phyloP scores from a whole-genome alignment of 23 tunicate genomes.

The Halocynthia roretzi region DNA sequence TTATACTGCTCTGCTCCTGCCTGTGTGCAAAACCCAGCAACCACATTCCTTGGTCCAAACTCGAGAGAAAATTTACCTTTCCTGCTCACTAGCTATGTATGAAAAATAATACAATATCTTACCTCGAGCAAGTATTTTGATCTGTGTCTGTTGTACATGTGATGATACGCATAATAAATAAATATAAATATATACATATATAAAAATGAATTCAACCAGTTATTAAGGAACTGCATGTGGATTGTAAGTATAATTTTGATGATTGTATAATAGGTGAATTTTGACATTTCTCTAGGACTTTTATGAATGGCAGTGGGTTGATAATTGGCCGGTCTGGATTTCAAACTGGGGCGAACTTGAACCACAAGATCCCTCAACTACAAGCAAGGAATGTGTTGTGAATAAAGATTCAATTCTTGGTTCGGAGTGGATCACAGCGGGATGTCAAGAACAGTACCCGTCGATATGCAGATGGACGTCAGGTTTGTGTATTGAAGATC shows the following conservation, averaged over 20 bases:
- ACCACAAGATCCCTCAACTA: constrained; percentile 48
- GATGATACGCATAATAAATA: background rate
- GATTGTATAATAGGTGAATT: too few species aligned
- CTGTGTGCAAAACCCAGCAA: too few species aligned
- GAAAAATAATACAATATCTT: too few species aligned
- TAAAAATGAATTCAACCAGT: background rate
- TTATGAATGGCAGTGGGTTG: constrained; percentile 74
- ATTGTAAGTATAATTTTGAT: too few species aligned
- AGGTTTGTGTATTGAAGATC: constrained; percentile 23
- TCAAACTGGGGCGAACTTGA: constrained; percentile 82
- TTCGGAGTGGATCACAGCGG: constrained; percentile 75
- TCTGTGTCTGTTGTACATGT: too few species aligned
- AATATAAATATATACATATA: background rate
- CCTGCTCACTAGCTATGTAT: too few species aligned
- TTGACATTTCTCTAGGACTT: constrained; percentile 25
- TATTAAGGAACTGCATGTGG: too few species aligned
- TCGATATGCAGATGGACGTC: constrained; percentile 70
- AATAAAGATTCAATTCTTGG: constrained; percentile 51
- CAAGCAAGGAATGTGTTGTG: constrained; percentile 44
- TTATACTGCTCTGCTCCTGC: too few species aligned
- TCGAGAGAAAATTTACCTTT: too few species aligned
- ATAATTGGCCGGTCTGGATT: constrained; percentile 93
- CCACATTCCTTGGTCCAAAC: too few species aligned
- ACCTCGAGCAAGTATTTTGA: too few species aligned
- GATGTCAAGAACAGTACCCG: constrained; percentile 38